Conservation (phyloP, 2,113 vertebrate species). For the Ctenodactylus gundi region DNA sequence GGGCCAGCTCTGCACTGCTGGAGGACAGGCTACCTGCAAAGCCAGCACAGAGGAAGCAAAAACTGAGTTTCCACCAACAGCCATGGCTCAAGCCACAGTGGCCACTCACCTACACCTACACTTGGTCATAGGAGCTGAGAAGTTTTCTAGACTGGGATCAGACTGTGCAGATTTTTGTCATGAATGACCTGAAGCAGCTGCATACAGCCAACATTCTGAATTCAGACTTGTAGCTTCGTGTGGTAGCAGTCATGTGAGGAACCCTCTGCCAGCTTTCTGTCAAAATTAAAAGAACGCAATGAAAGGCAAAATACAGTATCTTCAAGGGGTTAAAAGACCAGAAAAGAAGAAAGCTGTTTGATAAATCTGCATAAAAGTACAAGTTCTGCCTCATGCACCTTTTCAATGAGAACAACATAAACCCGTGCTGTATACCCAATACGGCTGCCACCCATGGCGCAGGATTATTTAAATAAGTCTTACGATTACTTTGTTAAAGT, state of each 20-base stretch:
- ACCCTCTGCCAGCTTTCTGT: background rate
- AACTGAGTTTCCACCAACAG: background rate
- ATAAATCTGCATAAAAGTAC: background rate
- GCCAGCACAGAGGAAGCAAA: background rate
- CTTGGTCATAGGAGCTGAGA: background rate
- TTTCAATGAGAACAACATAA: background rate
- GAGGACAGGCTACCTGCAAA: background rate
- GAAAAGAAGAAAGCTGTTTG: background rate
- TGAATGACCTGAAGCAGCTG: background rate
- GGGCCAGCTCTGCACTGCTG: background rate
- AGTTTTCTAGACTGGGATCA: background rate
- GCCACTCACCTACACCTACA: background rate
- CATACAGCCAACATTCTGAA: background rate
- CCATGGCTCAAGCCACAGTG: background rate
- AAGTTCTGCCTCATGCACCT: background rate
- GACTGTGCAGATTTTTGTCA: background rate
- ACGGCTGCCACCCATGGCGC: background rate
- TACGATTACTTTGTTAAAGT: background rate
- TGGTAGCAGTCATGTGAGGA: background rate
- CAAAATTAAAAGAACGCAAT: background rate
- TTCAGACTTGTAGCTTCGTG: background rate
- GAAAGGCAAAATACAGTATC: background rate
- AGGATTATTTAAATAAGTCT: background rate
- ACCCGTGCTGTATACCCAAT: background rate
- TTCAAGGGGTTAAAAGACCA: slow-evolving; percentile 9